Evolutionary conservation across 2,113 vertebrate genomes (phyloP).

Genomic region (Phycodurus eques): DNA sequence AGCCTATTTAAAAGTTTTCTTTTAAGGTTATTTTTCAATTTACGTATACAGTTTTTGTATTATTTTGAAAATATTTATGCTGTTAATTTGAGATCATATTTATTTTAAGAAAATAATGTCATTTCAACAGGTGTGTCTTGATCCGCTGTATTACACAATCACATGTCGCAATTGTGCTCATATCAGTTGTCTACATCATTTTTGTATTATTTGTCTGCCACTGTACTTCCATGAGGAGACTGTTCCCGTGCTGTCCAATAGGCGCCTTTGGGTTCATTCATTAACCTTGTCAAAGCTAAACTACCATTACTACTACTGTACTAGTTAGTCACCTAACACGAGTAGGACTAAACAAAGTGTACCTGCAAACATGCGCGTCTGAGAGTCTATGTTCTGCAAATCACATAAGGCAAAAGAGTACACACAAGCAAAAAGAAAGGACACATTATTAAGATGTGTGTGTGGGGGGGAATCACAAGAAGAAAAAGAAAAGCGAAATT

Average conservation of each 20-base stretch:
- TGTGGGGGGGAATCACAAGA: neutral
- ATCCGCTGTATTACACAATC: neutral
- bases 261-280: neutral
- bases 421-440: conserved; percentile 41
- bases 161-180: too few species aligned
- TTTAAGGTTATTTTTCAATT: too few species aligned
- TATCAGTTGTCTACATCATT: too few species aligned
- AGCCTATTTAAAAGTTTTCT: too few species aligned
- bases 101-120: too few species aligned
- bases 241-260: neutral
- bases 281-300: neutral
- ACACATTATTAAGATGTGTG: conserved; percentile 19
- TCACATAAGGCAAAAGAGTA: conserved; percentile 51
- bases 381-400: conserved; percentile 78
- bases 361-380: conserved; percentile 76
- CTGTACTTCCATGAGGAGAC: neutral
- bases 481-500: conserved; percentile 20
- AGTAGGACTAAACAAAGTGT: conserved; percentile 48
- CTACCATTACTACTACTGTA: neutral
- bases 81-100: too few species aligned
- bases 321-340: conserved; percentile 22
- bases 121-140: too few species aligned
- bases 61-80: too few species aligned
- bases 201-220: too few species aligned
- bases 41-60: too few species aligned